A percentile compares a stretch with the other conserved stretches of the same genome.
Conservation (phyloP, 2,888 invertebrate species). For the Bursaphelenchus okinawaensis region DNA sequence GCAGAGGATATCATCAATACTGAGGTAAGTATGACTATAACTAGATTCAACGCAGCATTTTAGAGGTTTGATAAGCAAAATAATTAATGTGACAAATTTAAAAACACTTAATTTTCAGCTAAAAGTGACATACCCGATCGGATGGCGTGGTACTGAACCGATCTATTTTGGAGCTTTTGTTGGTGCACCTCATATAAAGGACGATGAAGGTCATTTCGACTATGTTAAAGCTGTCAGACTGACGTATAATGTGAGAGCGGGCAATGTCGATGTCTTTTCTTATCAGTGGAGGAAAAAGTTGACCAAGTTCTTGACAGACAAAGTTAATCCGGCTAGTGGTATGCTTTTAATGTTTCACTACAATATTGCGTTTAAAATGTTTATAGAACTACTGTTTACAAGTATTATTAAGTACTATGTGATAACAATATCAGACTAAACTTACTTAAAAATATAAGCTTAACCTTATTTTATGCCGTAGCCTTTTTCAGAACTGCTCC, state of each 20-base stretch:
- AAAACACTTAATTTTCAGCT: too few relatives aligned
- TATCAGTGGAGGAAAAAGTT: constrained; percentile 45
- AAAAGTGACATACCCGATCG: constrained; percentile 56
- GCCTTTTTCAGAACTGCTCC: constrained; percentile 42
- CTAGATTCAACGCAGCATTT: background rate
- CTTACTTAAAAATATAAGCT: too few relatives aligned
- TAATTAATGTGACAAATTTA: background rate
- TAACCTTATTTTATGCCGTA: background rate
- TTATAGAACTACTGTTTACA: too few relatives aligned
- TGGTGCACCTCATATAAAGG: constrained; percentile 45
- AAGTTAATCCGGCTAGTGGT: constrained; percentile 45
- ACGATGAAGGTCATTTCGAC: constrained; percentile 54
- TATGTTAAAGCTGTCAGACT: constrained; percentile 51
- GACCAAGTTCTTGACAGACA: constrained; percentile 43
- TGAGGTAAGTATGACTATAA: constrained; percentile 36
- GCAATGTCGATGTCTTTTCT: constrained; percentile 42
- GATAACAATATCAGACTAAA: too few relatives aligned
- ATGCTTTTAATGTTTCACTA: background rate
- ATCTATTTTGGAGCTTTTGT: constrained; percentile 56
- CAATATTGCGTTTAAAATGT: background rate
- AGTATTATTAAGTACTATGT: too few relatives aligned
- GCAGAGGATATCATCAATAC: constrained; percentile 52
- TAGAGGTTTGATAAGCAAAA: background rate
- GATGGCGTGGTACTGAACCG: constrained; percentile 57
- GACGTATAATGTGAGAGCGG: constrained; percentile 53